phyloP scores from a whole-genome alignment of 2,113 vertebrate genomes.

The Tachysurus vachellii region DNA sequence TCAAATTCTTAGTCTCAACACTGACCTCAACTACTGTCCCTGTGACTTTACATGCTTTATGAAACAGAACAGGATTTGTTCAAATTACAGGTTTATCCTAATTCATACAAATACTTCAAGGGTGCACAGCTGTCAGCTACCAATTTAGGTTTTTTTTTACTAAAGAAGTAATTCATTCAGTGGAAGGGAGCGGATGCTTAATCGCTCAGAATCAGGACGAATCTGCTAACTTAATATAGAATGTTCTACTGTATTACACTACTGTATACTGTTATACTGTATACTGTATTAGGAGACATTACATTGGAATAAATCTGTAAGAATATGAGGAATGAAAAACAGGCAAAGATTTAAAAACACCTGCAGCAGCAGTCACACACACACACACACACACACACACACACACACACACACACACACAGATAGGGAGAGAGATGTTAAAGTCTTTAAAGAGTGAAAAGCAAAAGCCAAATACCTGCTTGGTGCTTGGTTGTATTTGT shows the following conservation, averaged over 20 bases:
- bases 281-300: background rate
- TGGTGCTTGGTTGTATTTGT: too few species aligned
- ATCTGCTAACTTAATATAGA: background rate
- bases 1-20: background rate
- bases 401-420: background rate
- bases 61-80: constrained; percentile 20
- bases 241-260: background rate
- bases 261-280: too few species aligned
- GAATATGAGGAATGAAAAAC: background rate
- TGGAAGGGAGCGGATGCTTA: background rate
- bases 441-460: background rate
- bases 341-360: background rate
- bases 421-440: background rate
- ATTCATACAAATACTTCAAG: constrained; percentile 13
- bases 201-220: constrained; percentile 1
- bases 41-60: background rate
- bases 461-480: background rate
- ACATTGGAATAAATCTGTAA: background rate
- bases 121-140: constrained; percentile 24
- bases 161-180: constrained; percentile 1
- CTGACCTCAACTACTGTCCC: background rate
- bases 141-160: constrained; percentile 1
- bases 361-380: background rate
- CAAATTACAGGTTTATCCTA: constrained; percentile 17
- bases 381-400: background rate